These are phyloP conservation scores for Numenius phaeopus DNA, from an alignment of 2,797 vertebrate species.

Conservation along the genomic window DNA sequence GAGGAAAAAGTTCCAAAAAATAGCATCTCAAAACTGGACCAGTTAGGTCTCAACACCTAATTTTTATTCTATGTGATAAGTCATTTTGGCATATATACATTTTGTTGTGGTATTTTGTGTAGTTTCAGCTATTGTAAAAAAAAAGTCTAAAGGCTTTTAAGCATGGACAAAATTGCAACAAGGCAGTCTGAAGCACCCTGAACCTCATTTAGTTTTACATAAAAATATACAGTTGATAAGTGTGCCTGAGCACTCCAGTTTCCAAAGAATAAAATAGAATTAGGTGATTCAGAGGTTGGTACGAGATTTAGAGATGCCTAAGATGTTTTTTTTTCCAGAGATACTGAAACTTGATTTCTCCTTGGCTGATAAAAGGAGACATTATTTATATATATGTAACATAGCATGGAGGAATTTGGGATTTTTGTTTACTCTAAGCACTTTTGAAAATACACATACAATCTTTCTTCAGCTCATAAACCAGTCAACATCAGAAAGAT, in stretches of 20 bases:
- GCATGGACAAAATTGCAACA: background rate
- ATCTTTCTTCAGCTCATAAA: background rate
- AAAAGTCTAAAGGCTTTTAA: background rate
- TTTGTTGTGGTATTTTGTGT: background rate
- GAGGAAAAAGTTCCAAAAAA: background rate
- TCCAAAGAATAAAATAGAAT: background rate
- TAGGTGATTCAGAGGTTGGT: background rate
- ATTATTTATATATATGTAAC: background rate
- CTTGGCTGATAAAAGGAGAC: background rate
- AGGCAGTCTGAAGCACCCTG: background rate
- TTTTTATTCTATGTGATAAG: background rate
- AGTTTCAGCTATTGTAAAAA: background rate
- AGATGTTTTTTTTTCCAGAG: background rate
- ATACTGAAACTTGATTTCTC: background rate
- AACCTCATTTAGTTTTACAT: background rate
- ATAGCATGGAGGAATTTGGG: background rate
- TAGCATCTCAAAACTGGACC: background rate
- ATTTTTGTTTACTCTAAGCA: background rate
- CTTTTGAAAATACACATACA: background rate
- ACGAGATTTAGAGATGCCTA: background rate
- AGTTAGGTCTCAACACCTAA: background rate
- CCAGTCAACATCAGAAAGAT: background rate
- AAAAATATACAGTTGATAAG: background rate
- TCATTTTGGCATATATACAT: background rate
- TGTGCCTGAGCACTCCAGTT: background rate